Evolutionary conservation across 2,888 invertebrate species (phyloP).

Genomic region (Tribolium freemani): DNA sequence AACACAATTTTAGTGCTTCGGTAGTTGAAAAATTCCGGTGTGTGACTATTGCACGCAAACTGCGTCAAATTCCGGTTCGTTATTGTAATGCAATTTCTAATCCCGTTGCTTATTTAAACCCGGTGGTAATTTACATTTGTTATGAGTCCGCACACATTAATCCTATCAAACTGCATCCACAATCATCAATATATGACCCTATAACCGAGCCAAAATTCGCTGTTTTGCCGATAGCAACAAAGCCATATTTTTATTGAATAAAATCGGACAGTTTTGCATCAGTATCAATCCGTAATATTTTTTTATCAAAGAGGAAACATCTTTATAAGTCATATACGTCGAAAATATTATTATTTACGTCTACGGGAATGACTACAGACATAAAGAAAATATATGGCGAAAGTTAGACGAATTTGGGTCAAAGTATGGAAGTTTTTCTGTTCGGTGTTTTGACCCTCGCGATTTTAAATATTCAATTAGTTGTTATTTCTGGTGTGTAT

Average conservation of each 20-base stretch:
- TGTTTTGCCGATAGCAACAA: not conserved
- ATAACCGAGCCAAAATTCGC: not conserved
- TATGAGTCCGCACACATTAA: not conserved
- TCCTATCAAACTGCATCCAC: not conserved
- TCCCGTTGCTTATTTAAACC: not conserved
- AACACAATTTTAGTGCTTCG: not conserved
- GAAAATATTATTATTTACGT: constrained; percentile 30
- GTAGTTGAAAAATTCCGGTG: not conserved
- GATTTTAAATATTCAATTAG: not conserved
- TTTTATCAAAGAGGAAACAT: constrained; percentile 12
- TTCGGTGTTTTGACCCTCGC: constrained; percentile 11
- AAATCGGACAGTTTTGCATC: not conserved
- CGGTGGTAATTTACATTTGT: not conserved
- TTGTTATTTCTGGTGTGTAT: no score
- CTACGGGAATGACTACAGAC: constrained; percentile 14
- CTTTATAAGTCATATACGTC: constrained; percentile 18
- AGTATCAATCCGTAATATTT: constrained; percentile 8
- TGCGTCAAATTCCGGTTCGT: not conserved
- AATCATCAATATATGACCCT: not conserved
- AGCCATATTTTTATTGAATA: not conserved
- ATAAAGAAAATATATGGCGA: constrained; percentile 22
- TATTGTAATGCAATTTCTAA: not conserved
- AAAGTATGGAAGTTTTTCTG: constrained; percentile 19
- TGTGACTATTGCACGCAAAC: not conserved
- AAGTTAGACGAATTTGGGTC: constrained; percentile 24